Evolutionary conservation across 2,888 invertebrate genomes (phyloP).

Genomic region (Eudemis profundana): DNA sequence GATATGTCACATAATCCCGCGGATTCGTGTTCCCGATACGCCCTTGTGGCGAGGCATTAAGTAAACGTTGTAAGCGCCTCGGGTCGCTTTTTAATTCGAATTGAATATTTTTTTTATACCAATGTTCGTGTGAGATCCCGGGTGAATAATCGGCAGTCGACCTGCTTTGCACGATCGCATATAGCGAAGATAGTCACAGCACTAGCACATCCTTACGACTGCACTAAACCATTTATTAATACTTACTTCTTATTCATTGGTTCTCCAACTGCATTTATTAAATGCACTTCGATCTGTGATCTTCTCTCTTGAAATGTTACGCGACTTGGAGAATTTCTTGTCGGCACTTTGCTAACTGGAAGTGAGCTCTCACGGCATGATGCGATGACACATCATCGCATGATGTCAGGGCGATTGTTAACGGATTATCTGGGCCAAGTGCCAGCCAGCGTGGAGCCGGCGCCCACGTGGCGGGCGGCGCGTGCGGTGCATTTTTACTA

Average conservation of each 20-base stretch:
- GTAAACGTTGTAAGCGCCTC: background rate
- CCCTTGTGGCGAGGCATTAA: background rate
- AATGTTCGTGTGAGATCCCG: no score
- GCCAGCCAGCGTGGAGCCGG: conserved; percentile 22
- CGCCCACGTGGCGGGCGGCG: conserved; percentile 13
- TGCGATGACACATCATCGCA: background rate
- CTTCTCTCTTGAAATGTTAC: no score
- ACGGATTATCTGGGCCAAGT: background rate
- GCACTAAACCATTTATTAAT: no score
- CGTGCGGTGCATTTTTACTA: background rate
- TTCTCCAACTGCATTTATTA: no score
- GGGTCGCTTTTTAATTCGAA: background rate
- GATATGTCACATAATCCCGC: background rate
- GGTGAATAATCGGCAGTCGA: no score
- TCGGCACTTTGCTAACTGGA: background rate
- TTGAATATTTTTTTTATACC: background rate
- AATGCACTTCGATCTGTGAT: no score
- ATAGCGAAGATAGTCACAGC: no score
- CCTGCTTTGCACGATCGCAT: no score
- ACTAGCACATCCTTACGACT: no score
- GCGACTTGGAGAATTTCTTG: no score
- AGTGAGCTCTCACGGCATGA: background rate
- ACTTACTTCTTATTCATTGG: no score
- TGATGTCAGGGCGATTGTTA: background rate
- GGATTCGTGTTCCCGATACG: background rate